Evolutionary conservation across 2,888 invertebrate genomes (phyloP).

Genomic region (Mamestra brassicae): DNA sequence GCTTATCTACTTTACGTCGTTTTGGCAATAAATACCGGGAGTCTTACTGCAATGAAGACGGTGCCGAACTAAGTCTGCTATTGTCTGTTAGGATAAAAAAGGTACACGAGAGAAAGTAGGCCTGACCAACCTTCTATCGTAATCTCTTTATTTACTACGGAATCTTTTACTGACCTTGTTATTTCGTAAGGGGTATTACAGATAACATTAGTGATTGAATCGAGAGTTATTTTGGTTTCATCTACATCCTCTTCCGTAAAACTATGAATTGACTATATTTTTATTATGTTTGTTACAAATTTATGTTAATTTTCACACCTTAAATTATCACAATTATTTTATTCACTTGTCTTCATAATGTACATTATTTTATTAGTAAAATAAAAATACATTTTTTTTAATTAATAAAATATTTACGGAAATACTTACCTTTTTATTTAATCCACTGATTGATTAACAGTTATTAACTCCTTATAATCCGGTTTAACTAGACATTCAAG

Average conservation of each 20-base stretch:
- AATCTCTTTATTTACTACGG: constrained; percentile 83
- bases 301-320: background rate
- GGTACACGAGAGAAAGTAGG: constrained; percentile 78
- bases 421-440: too few species aligned
- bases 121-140: constrained; percentile 73
- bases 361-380: too few species aligned
- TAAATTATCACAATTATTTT: too few species aligned
- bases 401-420: too few species aligned
- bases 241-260: background rate
- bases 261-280: background rate
- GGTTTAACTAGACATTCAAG: too few species aligned
- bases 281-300: too few species aligned
- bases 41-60: constrained; percentile 83
- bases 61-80: constrained; percentile 82
- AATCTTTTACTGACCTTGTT: constrained; percentile 78
- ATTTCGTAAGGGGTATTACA: constrained; percentile 70
- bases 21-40: constrained; percentile 84
- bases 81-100: constrained; percentile 87
- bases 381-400: too few species aligned
- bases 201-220: constrained; percentile 46
- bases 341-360: background rate
- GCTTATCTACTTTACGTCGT: constrained; percentile 87
- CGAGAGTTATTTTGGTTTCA: constrained; percentile 11
- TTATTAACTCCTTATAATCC: too few species aligned
- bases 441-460: too few species aligned